phyloP scores from a whole-genome alignment of 2,888 invertebrate species.

The Oxycera nigricornis region DNA sequence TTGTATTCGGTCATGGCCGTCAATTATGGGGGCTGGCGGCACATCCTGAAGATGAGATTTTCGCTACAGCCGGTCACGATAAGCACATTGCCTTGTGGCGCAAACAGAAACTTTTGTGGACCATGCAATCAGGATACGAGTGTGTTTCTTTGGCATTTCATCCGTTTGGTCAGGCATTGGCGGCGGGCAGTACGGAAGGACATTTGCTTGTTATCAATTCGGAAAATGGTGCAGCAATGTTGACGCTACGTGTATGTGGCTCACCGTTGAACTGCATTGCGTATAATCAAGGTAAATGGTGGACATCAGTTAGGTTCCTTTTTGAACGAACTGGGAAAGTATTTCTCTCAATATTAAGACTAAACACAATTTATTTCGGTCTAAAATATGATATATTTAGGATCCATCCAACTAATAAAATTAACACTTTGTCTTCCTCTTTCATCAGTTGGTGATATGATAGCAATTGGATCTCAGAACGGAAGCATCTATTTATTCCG shows the following conservation, averaged over 20 bases:
- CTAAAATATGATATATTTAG: neutral
- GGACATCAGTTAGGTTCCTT: constrained; percentile 10
- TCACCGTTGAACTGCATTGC: constrained; percentile 86
- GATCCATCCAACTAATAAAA: neutral
- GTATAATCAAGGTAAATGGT: constrained; percentile 88
- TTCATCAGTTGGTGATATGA: constrained; percentile 79
- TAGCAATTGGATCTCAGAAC: constrained; percentile 91
- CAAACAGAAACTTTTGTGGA: constrained; percentile 86
- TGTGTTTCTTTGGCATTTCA: constrained; percentile 88
- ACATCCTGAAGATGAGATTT: constrained; percentile 89
- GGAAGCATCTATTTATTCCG: constrained; percentile 81
- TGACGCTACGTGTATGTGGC: constrained; percentile 85
- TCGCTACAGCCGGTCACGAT: constrained; percentile 91
- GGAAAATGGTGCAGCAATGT: constrained; percentile 83
- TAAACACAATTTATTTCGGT: neutral
- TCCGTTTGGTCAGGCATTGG: constrained; percentile 84
- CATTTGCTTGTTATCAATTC: constrained; percentile 86
- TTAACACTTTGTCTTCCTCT: too few species aligned
- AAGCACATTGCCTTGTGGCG: constrained; percentile 91
- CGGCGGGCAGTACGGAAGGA: constrained; percentile 89
- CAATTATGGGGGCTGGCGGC: constrained; percentile 88
- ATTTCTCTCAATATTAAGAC: neutral
- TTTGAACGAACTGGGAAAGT: neutral
- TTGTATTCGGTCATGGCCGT: constrained; percentile 87
- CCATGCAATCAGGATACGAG: constrained; percentile 86